Percentiles rank a stretch among this genome's conserved stretches.
Conservation (phyloP, 2,888 invertebrate genomes). For the Chelonus formosanus region DNA sequence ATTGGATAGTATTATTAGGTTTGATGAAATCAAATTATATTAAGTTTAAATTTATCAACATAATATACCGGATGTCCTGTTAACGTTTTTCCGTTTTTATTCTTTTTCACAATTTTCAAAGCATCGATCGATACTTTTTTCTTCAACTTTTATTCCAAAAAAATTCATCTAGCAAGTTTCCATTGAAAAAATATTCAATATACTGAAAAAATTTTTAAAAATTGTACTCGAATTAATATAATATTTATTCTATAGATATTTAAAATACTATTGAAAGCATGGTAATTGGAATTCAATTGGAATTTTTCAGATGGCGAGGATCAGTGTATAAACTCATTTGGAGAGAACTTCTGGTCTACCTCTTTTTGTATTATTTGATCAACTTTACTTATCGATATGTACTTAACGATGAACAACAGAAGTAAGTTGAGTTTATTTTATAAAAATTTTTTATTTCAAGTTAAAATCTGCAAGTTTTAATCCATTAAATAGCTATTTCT, state of each 20-base stretch:
- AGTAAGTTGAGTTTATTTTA: slow-evolving; percentile 68
- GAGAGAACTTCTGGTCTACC: slow-evolving; percentile 89
- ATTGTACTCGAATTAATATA: too few relatives aligned
- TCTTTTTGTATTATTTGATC: slow-evolving; percentile 85
- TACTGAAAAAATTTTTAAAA: too few relatives aligned
- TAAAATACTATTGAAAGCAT: too few relatives aligned
- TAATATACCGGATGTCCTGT: slow-evolving; percentile 51
- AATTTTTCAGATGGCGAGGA: slow-evolving; percentile 85
- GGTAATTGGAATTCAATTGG: too few relatives aligned
- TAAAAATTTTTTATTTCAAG: too few relatives aligned
- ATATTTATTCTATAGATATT: too few relatives aligned
- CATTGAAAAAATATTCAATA: too few relatives aligned
- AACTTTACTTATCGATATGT: slow-evolving; percentile 88
- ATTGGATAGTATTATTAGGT: too few relatives aligned
- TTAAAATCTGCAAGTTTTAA: too few relatives aligned
- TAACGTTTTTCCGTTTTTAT: slow-evolving; percentile 36
- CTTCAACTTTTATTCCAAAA: not conserved
- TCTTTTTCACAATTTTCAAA: slow-evolving; percentile 7
- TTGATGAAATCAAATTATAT: too few relatives aligned
- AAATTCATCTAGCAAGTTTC: not conserved
- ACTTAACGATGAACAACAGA: slow-evolving; percentile 80
- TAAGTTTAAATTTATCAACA: too few relatives aligned
- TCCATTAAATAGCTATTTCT: too few relatives aligned
- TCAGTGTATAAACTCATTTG: slow-evolving; percentile 96
- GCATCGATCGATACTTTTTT: not conserved